Evolutionary conservation across 2,113 vertebrate species (phyloP), one percentile per base, ranked within the genome.

Genomic region (Leptodactylus fuscus): DNA sequence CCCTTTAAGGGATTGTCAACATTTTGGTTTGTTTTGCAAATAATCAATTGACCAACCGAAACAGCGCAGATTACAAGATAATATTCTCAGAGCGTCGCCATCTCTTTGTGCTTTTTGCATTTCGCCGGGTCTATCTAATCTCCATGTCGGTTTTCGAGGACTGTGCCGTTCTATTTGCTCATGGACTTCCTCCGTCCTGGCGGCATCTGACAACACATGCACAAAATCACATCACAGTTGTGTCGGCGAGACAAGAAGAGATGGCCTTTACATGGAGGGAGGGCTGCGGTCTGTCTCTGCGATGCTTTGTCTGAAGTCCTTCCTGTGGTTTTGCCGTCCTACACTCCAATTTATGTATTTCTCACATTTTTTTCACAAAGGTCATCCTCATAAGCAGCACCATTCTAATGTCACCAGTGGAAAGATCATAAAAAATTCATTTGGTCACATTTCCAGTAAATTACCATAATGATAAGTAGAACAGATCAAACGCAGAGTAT

Each of bases 251-350:
- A 71, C 81, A 38, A 13, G 20, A 41, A 51, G 7, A 16, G 53
- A 24, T 83, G 67, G 81, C 81, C 49, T 53, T 82, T 51, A 71
- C 12, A 71, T 18, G 16, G 32, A 46, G 58, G 29, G 74, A 69
- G 83, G 55, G 20, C 73, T 85, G 83, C 36, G 74, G 74, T 62
- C 62, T 51, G 71, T 67, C 73, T 77, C 27, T 36, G 83, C 16
- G 46, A 77, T 51, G 29, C 74, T 51, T 77, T 85, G 83, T 85
- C 83, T 85, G 73, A 78, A 27, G 55, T 49, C 74, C 74, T 85
- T 85, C 83, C 83, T 85, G 83, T 77, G 81, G 49, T 27, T 74
- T 16, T 18, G 41, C 4, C 81, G 55, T 82, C 81, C 81, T 83
- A 29, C 69, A 83, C 81, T 73, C 48, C 6, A 12, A 62, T 36